Conservation (phyloP, 2,888 invertebrate species). For the Heliconius erato region DNA sequence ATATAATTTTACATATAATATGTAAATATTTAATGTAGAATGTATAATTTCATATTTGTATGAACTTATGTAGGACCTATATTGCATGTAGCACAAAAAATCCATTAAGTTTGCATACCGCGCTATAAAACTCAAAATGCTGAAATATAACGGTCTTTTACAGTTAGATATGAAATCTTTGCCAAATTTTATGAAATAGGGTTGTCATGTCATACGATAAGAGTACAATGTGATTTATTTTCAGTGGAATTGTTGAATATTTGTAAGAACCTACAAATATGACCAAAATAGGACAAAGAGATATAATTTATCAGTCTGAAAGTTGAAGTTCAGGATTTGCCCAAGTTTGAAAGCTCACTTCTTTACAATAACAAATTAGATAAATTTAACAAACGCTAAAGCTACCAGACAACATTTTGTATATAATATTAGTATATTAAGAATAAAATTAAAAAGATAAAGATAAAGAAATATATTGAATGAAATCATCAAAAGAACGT, state of each 20-base stretch:
- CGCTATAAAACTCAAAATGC: background rate
- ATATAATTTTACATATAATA: too few relatives aligned
- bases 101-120: background rate
- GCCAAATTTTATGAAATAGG: slow-evolving; percentile 11
- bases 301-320: too few relatives aligned
- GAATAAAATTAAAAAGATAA: too few relatives aligned
- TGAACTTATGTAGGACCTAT: background rate
- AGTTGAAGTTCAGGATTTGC: too few relatives aligned
- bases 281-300: background rate
- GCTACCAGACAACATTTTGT: too few relatives aligned
- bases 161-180: slow-evolving; percentile 1
- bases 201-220: slow-evolving; percentile 7
- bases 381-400: background rate
- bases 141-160: slow-evolving; percentile 8
- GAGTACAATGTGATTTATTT: background rate
- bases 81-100: background rate
- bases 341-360: background rate
- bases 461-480: too few relatives aligned
- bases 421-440: too few relatives aligned
- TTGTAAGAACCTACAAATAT: background rate
- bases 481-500: too few relatives aligned
- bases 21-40: too few relatives aligned
- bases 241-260: background rate
- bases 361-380: background rate
- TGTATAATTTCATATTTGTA: too few relatives aligned